phyloP scores from a whole-genome alignment of 2,888 invertebrate species.

The Sphaeridia pumilis region DNA sequence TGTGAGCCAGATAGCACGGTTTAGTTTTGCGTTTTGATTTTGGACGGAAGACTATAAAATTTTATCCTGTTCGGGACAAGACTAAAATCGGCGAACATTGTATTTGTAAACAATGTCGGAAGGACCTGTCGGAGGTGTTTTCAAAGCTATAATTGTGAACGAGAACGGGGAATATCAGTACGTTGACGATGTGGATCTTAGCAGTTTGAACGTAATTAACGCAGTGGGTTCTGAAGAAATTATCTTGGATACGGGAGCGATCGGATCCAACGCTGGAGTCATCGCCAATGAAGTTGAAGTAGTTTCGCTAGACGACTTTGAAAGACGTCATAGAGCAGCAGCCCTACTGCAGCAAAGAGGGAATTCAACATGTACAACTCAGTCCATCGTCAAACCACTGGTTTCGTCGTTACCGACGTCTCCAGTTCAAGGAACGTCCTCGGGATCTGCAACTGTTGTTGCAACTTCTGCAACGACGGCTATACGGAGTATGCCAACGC shows the following conservation, averaged over 20 bases:
- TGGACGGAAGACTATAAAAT: too few species aligned
- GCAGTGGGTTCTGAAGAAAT: neutral
- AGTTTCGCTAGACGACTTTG: constrained; percentile 15
- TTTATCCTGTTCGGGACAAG: too few species aligned
- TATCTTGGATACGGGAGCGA: neutral
- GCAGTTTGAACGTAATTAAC: neutral
- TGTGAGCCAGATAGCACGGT: too few species aligned
- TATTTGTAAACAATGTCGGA: neutral
- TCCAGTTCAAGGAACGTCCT: neutral
- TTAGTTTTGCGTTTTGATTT: neutral
- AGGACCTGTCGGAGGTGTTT: neutral
- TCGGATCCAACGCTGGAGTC: neutral
- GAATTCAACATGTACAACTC: constrained; percentile 11
- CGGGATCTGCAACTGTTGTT: neutral
- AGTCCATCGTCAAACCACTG: constrained; percentile 10
- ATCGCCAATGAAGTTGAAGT: constrained; percentile 19
- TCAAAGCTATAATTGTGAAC: constrained; percentile 17
- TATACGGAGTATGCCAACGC: constrained; percentile 15
- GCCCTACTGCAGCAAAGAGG: neutral
- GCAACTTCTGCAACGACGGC: neutral
- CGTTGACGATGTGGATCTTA: constrained; percentile 7
- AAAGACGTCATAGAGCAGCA: neutral
- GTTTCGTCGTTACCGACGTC: neutral
- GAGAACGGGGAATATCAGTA: constrained; percentile 19
- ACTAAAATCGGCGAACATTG: neutral